These are phyloP conservation scores for Folsomia manolachei DNA, from an alignment of 2,888 invertebrate genomes.

Conservation along the genomic window DNA sequence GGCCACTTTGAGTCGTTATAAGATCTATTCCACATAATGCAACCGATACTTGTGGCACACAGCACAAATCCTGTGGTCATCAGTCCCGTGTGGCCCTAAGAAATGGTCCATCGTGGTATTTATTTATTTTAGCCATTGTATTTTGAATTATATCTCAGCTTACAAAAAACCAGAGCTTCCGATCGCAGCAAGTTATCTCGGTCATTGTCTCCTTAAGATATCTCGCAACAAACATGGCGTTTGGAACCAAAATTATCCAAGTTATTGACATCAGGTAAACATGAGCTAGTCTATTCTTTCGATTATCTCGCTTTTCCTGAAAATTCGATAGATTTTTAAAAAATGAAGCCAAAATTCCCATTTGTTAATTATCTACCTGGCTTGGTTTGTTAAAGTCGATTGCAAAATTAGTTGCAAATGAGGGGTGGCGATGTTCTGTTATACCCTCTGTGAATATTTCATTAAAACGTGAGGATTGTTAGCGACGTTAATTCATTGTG, in stretches of 20 bases:
- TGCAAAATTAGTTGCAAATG: not conserved
- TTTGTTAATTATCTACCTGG: not conserved
- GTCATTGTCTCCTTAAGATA: constrained; percentile 5
- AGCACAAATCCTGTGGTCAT: not conserved
- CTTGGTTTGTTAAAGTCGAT: not conserved
- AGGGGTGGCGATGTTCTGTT: not conserved
- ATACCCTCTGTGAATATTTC: not conserved
- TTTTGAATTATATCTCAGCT: not conserved
- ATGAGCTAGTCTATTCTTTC: not conserved
- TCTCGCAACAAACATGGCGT: not conserved
- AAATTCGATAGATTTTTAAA: too few species aligned
- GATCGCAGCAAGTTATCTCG: not conserved
- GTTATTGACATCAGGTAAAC: not conserved
- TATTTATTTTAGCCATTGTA: not conserved
- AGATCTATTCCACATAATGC: not conserved
- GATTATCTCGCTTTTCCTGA: too few species aligned
- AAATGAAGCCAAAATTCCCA: too few species aligned
- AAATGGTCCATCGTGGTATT: too few species aligned
- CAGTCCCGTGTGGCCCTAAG: not conserved
- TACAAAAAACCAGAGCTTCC: constrained; percentile 4
- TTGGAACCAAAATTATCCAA: not conserved
- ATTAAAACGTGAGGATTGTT: too few species aligned
- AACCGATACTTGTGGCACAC: not conserved
- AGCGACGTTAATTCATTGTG: too few species aligned
- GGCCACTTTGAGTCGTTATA: not conserved